Evolutionary conservation across 1,140 invertebrate species (phyloP), one percentile per base, ranked within the genome.

Genomic region (Orussus abietinus): DNA sequence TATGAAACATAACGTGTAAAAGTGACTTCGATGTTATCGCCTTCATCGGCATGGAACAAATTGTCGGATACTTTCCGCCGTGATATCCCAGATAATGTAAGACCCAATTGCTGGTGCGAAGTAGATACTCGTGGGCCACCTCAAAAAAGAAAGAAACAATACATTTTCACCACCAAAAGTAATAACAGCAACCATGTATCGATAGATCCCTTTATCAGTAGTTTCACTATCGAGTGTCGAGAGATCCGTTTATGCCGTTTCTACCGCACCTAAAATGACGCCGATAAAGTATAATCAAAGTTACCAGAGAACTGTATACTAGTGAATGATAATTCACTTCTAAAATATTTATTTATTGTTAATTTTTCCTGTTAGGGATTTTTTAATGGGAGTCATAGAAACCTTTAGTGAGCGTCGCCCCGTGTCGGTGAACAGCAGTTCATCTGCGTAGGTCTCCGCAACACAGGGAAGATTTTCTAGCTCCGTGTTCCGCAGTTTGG

Each of bases 1-100:
- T 85, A 48, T 85, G 83, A 56, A 88, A 88, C 84, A 88, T 87
- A 12, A 79, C 79, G 53, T 84, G 80, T 2, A 86, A 63, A 2
- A 88, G 65, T 0, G 77, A 74, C 13, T 80, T 77, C n/a, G 65
- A 64, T 40, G 75, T 67, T 29, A 76, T 55, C 1, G 76, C 72
- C 53, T 12, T 72, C 62, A 4, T 71, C 68, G 1, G 76, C 72
- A 36, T 62, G 43, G 9, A 53, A 42, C n/a, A 55, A 47, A 28
- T 65, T 53, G 2, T 46, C 31, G 29, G 65, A 35, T n/a, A 70
- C 54, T 31, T 42, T 60, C 38, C 13, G 54, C 35, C 72, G 7
- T 38, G 74, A 3, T 75, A 62, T 5, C 76, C 75, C 10, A 87
- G 53, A 28, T 80, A 74, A 29, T 76, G 74, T 50, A 80, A 74